Base-by-base conservation (phyloP, 1,140 invertebrate genomes). In the Goniozus legneri region DNA sequence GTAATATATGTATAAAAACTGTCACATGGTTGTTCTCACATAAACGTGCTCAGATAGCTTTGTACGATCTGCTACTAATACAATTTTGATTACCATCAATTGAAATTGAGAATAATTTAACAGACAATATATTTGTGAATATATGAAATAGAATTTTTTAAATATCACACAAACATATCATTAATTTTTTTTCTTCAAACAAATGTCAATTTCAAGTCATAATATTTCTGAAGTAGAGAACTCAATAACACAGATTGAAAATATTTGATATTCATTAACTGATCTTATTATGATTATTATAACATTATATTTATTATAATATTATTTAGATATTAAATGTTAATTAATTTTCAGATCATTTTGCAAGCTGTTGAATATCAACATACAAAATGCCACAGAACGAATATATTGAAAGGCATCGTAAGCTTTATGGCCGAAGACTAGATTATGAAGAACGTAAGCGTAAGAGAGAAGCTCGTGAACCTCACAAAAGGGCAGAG, bases 371-470 rank as follows among this genome's bases (percentile, higher is more conserved):
- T 18, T 12, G 18, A 14, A 15, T 16, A 44, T 0, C 8, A 13
- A 18, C 8, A 34, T 31, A 19, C 67, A 87, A 65, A 62, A 97
- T 97, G 97, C 97, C 97, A 61, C 97, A 99, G 79, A 99, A 99
- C 85, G 97, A 99, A 75, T 95, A 99, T 76, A 99, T 99, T 77
- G 97, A 99, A 62, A 83, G 97, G 39, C 92, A 96, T 73, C 85
- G 89, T 60, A 99, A 99, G 72, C 82, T 97, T 2, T 88, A 97
- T 80, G 97, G 97, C 62, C 82, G 91, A 50, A 84, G 97, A 39
- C 80, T 99, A 40, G 96, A 99, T 81, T 94, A 99, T 84, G 91
- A 99, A 77, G 97, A 99, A 72, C 81, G 91, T 46, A 96, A 95
- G 70, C 80, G 97, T 16, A 99, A 99, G 73, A 89, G 87, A 56